phyloP scores from a whole-genome alignment of 2,797 vertebrate genomes.

The Macroramphosus scolopax region DNA sequence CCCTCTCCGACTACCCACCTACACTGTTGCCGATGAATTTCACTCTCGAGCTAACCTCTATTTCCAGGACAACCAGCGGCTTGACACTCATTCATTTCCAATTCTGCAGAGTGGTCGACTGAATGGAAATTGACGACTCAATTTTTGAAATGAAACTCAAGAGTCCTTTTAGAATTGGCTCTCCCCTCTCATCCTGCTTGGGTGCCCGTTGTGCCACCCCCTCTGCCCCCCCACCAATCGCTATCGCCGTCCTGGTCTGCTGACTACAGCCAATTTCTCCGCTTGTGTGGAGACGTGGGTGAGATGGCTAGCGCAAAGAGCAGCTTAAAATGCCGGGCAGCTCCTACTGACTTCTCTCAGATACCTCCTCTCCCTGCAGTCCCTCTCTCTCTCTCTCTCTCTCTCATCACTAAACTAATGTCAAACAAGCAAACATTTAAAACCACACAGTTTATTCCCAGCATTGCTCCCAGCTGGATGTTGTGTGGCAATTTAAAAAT shows the following conservation, averaged over 20 bases:
- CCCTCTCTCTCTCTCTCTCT: conserved; percentile 22
- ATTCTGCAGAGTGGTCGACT: conserved; percentile 55
- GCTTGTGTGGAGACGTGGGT: conserved; percentile 57
- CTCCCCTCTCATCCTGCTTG: conserved; percentile 25
- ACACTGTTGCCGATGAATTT: conserved; percentile 44
- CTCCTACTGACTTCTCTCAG: conserved; percentile 31
- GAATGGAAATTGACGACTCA: conserved; percentile 76
- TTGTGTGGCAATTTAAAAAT: conserved; percentile 76
- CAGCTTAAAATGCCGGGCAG: conserved; percentile 46
- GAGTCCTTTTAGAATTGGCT: conserved; percentile 67
- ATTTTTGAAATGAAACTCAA: conserved; percentile 70
- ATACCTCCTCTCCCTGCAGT: conserved; percentile 53
- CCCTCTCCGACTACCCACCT: conserved; percentile 41
- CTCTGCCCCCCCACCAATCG: conserved; percentile 28
- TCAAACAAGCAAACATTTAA: conserved; percentile 64
- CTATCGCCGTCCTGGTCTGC: conserved; percentile 68
- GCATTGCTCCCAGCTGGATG: conserved; percentile 67
- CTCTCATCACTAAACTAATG: conserved; percentile 46
- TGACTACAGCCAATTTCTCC: conserved; percentile 74
- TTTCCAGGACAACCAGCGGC: conserved; percentile 61
- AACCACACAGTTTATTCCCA: conserved; percentile 60
- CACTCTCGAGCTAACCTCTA: conserved; percentile 61
- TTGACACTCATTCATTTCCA: conserved; percentile 70
- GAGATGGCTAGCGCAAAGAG: conserved; percentile 61
- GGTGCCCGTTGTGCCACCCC: conserved; percentile 37